Evolutionary conservation across 1,140 invertebrate genomes (phyloP).

Genomic region (Lepidurus apus): DNA sequence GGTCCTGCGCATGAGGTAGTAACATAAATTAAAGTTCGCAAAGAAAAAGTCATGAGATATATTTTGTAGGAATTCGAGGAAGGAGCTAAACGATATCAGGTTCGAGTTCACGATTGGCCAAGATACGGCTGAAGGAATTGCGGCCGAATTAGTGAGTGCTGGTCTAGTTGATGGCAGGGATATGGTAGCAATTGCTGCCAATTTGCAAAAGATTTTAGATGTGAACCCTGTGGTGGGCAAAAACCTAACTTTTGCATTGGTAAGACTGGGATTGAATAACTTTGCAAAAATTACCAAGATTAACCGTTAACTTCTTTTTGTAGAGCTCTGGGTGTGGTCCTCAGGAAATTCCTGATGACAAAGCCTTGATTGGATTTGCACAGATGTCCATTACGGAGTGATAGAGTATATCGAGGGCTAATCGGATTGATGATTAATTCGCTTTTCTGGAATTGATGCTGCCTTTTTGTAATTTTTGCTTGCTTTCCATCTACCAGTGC

Average conservation of each 20-base stretch:
- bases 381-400: constrained; percentile 88
- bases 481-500: neutral
- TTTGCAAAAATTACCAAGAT: constrained; percentile 22
- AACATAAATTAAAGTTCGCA: constrained; percentile 24
- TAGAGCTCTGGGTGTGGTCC: constrained; percentile 74
- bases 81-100: constrained; percentile 93
- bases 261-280: constrained; percentile 47
- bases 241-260: constrained; percentile 85
- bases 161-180: constrained; percentile 89
- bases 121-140: constrained; percentile 91
- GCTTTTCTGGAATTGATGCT: neutral
- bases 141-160: constrained; percentile 86
- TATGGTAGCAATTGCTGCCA: constrained; percentile 80
- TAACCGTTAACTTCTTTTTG: constrained; percentile 43
- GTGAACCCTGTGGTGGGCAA: constrained; percentile 47
- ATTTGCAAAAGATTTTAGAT: constrained; percentile 82
- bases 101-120: constrained; percentile 90
- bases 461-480: neutral
- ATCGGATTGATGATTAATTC: neutral
- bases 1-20: constrained; percentile 70
- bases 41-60: neutral
- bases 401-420: constrained; percentile 36
- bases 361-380: constrained; percentile 90
- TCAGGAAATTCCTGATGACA: constrained; percentile 85
- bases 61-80: constrained; percentile 67